Evolutionary conservation across 2,113 vertebrate species (phyloP).

Genomic region (Engystomops pustulosus): DNA sequence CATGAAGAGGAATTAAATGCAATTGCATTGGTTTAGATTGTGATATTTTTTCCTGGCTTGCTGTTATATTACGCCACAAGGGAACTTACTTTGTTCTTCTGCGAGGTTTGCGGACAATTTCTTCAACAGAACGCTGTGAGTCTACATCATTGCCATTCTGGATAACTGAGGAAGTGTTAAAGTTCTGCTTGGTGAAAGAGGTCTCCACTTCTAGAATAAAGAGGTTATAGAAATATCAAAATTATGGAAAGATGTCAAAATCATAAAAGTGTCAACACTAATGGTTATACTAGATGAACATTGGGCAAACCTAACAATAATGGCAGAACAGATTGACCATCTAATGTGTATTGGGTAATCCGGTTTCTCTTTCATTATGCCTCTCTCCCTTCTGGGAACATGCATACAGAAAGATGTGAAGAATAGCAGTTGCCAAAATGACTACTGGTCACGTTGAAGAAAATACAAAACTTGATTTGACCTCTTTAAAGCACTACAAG

Average conservation of each 20-base stretch:
- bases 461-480: too few relatives aligned
- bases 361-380: too few relatives aligned
- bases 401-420: too few relatives aligned
- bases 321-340: too few relatives aligned
- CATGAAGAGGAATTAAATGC: background rate
- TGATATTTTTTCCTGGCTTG: background rate
- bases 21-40: background rate
- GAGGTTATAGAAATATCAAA: background rate
- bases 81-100: conserved; percentile 85
- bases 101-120: conserved; percentile 77
- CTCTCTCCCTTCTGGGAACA: too few relatives aligned
- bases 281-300: too few relatives aligned
- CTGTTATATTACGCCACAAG: background rate
- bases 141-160: conserved; percentile 81
- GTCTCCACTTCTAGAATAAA: conserved; percentile 73
- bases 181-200: conserved; percentile 71
- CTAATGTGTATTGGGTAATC: too few relatives aligned
- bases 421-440: too few relatives aligned
- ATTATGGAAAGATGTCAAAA: background rate
- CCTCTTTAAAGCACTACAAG: too few relatives aligned
- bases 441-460: too few relatives aligned
- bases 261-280: too few relatives aligned
- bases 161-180: conserved; percentile 69
- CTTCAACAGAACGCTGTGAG: conserved; percentile 76
- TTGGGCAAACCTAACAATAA: too few relatives aligned